These are phyloP conservation scores for Ethmia dodecea DNA, from an alignment of 2,888 invertebrate genomes.

Conservation along the genomic window DNA sequence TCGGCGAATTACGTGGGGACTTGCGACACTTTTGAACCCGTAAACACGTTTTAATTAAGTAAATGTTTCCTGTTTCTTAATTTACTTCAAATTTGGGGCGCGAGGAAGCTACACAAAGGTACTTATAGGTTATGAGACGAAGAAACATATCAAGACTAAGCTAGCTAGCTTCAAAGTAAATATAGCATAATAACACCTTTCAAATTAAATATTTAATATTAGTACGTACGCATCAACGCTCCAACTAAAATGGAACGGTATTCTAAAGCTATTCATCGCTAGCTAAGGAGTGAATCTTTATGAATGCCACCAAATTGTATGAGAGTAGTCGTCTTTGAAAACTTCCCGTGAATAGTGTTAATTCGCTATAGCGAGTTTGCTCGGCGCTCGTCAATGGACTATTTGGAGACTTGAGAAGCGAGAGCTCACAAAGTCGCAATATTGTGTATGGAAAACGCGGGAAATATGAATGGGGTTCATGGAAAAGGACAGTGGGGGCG, in stretches of 20 bases:
- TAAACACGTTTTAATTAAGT: no score
- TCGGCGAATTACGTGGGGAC: no score
- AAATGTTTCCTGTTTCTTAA: no score
- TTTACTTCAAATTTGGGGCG: no score
- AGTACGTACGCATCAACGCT: constrained; percentile 24
- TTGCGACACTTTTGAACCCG: no score
- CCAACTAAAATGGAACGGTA: constrained; percentile 57
- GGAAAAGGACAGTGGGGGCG: constrained; percentile 47
- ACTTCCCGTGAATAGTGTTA: constrained; percentile 76
- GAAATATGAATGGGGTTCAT: constrained; percentile 62
- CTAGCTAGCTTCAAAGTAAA: no score
- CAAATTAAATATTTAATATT: constrained; percentile 39
- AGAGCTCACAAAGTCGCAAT: constrained; percentile 55
- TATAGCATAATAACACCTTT: constrained; percentile 18
- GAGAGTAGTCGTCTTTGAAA: constrained; percentile 76
- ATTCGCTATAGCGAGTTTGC: constrained; percentile 77
- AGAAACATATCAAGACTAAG: no score
- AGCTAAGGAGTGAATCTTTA: constrained; percentile 74
- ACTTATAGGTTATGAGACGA: background rate
- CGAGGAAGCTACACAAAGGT: no score
- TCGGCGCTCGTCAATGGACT: constrained; percentile 71
- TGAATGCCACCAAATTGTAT: constrained; percentile 78
- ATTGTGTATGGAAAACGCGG: constrained; percentile 73
- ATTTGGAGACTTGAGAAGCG: constrained; percentile 59
- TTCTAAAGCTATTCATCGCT: constrained; percentile 67